phyloP scores from a whole-genome alignment of 2,113 vertebrate species.

The Colius striatus region DNA sequence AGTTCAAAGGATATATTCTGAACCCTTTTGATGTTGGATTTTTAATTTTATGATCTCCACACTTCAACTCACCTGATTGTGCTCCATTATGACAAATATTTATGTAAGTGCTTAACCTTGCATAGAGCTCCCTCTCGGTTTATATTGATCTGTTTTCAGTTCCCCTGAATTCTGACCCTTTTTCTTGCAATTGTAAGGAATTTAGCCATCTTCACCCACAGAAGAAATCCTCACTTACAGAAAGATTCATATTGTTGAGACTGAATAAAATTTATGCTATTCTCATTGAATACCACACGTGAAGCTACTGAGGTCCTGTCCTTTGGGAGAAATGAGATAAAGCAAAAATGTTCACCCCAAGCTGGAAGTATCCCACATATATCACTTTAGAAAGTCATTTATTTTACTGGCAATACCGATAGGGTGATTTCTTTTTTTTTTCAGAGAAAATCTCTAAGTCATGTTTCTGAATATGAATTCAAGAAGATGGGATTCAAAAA shows the following conservation, averaged over 20 bases:
- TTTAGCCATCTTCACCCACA: neutral
- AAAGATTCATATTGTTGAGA: neutral
- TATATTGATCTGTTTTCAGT: neutral
- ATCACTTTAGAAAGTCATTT: neutral
- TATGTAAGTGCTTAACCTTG: neutral
- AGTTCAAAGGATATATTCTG: neutral
- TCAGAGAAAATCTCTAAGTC: neutral
- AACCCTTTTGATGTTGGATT: neutral
- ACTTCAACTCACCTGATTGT: neutral
- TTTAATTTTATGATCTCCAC: neutral
- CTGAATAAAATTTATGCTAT: neutral
- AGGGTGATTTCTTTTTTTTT: neutral
- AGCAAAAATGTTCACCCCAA: neutral
- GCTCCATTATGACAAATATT: neutral
- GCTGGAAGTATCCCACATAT: neutral
- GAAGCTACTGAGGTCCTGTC: neutral
- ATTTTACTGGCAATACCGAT: neutral
- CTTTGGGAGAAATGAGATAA: neutral
- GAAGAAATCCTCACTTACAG: neutral
- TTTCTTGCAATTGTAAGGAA: neutral
- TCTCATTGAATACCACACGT: neutral
- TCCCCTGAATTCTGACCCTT: neutral
- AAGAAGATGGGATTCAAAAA: neutral
- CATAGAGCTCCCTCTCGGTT: neutral
- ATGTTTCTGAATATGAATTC: neutral